Conservation (phyloP, 1,140 invertebrate species). For the Papilio polyxenes region DNA sequence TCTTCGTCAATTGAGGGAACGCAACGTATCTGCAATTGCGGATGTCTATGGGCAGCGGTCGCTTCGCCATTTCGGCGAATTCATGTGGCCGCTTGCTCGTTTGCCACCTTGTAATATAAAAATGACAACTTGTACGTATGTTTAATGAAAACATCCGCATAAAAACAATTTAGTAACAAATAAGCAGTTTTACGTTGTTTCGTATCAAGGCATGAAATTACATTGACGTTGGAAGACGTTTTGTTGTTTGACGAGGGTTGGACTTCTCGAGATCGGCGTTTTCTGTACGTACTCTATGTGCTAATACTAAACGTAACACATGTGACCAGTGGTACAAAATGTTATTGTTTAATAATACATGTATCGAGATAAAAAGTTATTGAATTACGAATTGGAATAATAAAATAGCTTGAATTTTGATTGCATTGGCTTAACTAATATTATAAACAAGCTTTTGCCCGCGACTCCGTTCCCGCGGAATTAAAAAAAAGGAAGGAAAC, state of each 20-base stretch:
- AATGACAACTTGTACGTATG: background rate
- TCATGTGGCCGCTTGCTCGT: too few relatives aligned
- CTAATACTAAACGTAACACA: background rate
- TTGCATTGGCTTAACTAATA: too few relatives aligned
- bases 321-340: background rate
- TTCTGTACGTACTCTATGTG: background rate
- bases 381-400: too few relatives aligned
- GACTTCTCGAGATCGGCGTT: background rate
- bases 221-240: conserved; percentile 11
- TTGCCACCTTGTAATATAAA: too few relatives aligned
- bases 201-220: conserved; percentile 14
- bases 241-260: conserved; percentile 13
- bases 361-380: background rate
- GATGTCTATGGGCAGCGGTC: too few relatives aligned
- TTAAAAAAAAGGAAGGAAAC: too few relatives aligned
- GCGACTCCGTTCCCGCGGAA: too few relatives aligned
- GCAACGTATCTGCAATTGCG: too few relatives aligned
- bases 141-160: background rate
- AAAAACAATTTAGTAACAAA: conserved; percentile 9
- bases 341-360: background rate
- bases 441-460: too few relatives aligned
- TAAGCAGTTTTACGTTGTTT: background rate
- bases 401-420: too few relatives aligned
- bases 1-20: too few relatives aligned
- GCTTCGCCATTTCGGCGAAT: too few relatives aligned